Evolutionary conservation across 1,140 invertebrate species (phyloP), one percentile per base, ranked within the genome.

Genomic region (Drosophila athabasca): DNA sequence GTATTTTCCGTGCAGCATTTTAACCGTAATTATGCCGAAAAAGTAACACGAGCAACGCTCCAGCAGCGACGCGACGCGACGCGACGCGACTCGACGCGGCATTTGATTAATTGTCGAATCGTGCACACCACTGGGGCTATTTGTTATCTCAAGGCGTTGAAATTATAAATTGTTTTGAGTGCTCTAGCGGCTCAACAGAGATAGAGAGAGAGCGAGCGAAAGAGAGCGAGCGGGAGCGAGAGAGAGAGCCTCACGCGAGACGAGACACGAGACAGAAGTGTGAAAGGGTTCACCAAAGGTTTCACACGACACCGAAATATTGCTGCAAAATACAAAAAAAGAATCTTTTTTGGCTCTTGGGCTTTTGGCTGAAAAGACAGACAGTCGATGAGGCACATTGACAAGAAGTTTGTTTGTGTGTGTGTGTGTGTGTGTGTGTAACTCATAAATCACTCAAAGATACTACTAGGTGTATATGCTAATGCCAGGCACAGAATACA

Each of bases 91-190:
- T 69, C 82, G 68, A 55, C 71, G 73, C 62, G 62, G 54, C 62
- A 45, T 76, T 76, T 88, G 83, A 88, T 88, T 88, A 88, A 88
- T 88, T 88, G 83, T 79, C 76, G 79, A 88, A 83, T 88, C 83
- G 83, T 88, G 83, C 83, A 77, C 79, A 79, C 83, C 64, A 81
- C 81, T 70, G 76, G 71, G 81, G 83, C 83, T 88, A 88, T 88
- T 88, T 88, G 83, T 88, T 88, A 88, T 88, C 83, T 88, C 62
- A 88, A 88, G 83, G 83, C 83, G 83, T 88, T 88, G 83, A 88
- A 88, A 88, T 88, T 88, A 88, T 88, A 88, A 88, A 88, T 88
- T 88, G 83, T 88, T 88, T 88, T 75, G 77, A 85, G 61, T 74
- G 74, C 75, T 58, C 35, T 5, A 39, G 35, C 35, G 8, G 24